These are phyloP conservation scores for Escarpia spicata DNA, from an alignment of 2,888 invertebrate genomes.

Conservation along the genomic window DNA sequence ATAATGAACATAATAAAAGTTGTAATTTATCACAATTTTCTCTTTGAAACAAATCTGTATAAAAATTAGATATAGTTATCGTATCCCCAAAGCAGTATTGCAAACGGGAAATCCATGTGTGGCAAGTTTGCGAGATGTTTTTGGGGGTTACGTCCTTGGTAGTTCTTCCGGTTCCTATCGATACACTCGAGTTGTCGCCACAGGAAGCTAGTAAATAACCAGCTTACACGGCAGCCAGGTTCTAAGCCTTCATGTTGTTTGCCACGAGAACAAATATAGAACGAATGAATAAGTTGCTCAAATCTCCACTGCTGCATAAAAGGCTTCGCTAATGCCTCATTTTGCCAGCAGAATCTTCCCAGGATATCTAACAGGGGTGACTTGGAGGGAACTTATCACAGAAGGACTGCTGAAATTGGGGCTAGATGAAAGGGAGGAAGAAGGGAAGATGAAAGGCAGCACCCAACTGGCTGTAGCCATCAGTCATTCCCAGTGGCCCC, in stretches of 20 bases:
- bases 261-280: background rate
- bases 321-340: background rate
- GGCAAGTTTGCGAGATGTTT: background rate
- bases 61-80: too few species aligned
- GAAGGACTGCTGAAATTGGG: background rate
- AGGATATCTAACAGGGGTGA: background rate
- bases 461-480: background rate
- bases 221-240: background rate
- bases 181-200: background rate
- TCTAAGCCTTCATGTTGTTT: background rate
- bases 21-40: too few species aligned
- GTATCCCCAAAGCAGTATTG: too few species aligned
- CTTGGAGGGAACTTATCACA: background rate
- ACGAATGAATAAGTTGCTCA: background rate
- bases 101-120: background rate
- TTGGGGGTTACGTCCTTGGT: background rate
- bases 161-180: background rate
- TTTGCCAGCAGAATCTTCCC: slow-evolving; percentile 9
- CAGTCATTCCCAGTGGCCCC: slow-evolving; percentile 3
- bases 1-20: too few species aligned
- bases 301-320: background rate
- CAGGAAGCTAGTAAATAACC: background rate
- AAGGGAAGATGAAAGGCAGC: background rate
- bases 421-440: background rate
- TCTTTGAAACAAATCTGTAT: too few species aligned